A percentile compares a stretch with the other conserved stretches of the same genome.
These are phyloP conservation scores for Aegypius monachus DNA, from an alignment of 2,113 vertebrate species.

Conservation along the genomic window DNA sequence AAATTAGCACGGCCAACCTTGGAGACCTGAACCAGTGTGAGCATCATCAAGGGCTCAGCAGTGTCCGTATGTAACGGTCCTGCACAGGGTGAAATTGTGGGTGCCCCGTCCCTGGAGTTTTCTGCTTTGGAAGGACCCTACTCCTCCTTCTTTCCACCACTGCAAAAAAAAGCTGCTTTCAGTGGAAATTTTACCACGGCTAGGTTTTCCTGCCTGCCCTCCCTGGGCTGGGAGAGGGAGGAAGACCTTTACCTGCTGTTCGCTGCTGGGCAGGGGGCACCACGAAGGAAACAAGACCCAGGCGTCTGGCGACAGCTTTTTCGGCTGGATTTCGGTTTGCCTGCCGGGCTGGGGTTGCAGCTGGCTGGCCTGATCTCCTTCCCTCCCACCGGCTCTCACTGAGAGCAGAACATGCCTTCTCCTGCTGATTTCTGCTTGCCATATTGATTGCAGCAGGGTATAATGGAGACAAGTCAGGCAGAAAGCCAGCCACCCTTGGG, in stretches of 20 bases:
- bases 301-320: not conserved
- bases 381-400: slow-evolving; percentile 25
- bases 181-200: not conserved
- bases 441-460: slow-evolving; percentile 60
- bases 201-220: not conserved
- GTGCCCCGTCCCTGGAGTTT: not conserved
- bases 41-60: not conserved
- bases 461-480: slow-evolving; percentile 62
- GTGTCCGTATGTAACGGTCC: fast-evolving
- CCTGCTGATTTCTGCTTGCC: slow-evolving; percentile 56
- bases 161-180: not conserved
- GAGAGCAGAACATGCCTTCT: slow-evolving; percentile 50
- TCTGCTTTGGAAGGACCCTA: not conserved
- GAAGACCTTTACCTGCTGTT: not conserved
- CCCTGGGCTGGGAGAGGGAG: not conserved
- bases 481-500: slow-evolving; percentile 56
- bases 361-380: slow-evolving; percentile 39
- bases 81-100: not conserved
- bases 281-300: not conserved
- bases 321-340: not conserved
- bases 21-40: not conserved
- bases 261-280: not conserved
- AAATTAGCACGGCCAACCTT: not conserved
- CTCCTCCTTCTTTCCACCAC: not conserved
- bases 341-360: slow-evolving; percentile 37